Conservation (phyloP, 2,113 vertebrate species). For the Hemiscyllium ocellatum region DNA sequence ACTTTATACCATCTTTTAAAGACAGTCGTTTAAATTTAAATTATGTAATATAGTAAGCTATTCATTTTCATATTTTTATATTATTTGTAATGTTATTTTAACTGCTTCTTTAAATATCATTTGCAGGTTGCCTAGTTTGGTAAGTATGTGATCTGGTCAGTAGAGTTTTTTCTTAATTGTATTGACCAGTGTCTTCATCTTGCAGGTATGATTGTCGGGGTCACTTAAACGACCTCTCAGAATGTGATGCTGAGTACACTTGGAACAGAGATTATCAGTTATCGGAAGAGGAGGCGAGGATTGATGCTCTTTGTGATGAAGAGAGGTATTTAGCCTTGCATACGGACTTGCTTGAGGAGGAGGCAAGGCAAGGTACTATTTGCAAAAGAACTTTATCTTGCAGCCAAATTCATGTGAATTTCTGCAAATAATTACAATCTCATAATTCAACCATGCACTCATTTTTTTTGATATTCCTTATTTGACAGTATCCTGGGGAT, state of each 20-base stretch:
- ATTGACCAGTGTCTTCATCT: slow-evolving; percentile 67
- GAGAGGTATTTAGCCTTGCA: slow-evolving; percentile 99
- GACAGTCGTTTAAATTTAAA: slow-evolving; percentile 49
- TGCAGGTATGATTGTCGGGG: slow-evolving; percentile 98
- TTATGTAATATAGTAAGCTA: not conserved
- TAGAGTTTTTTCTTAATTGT: slow-evolving; percentile 41
- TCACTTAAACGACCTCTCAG: slow-evolving; percentile 98
- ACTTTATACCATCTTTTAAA: not conserved
- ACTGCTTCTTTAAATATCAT: slow-evolving; percentile 40
- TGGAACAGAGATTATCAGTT: slow-evolving; percentile 96
- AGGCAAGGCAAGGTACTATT: slow-evolving; percentile 92
- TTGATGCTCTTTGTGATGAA: slow-evolving; percentile 94
- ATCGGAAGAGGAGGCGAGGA: slow-evolving; percentile 92
- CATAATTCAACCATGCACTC: slow-evolving; percentile 53
- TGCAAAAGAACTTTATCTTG: slow-evolving; percentile 56
- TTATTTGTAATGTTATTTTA: slow-evolving; percentile 42
- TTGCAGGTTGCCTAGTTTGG: slow-evolving; percentile 50
- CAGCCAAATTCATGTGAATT: slow-evolving; percentile 47
- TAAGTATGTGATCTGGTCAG: slow-evolving; percentile 54
- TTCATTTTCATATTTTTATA: slow-evolving; percentile 7
- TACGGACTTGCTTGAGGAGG: slow-evolving; percentile 97
- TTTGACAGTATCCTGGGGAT: slow-evolving; percentile 75
- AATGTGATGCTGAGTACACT: slow-evolving; percentile 92
- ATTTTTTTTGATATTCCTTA: slow-evolving; percentile 75
- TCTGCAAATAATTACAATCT: slow-evolving; percentile 55